Evolutionary conservation across 2,797 vertebrate species (phyloP).

Genomic region (Acanthurus lineatus): DNA sequence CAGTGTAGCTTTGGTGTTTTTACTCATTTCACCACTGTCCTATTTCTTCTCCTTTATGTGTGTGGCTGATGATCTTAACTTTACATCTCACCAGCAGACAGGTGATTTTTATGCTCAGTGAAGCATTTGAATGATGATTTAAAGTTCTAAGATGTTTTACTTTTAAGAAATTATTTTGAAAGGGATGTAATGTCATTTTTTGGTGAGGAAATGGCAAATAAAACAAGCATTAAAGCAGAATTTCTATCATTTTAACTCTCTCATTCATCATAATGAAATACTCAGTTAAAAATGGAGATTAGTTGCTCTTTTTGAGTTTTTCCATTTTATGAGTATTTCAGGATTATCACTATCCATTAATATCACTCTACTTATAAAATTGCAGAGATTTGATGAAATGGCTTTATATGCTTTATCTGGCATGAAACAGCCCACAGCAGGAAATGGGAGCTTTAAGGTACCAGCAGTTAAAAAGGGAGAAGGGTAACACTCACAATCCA

Average conservation of each 20-base stretch:
- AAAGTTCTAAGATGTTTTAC: not conserved
- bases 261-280: conserved; percentile 8
- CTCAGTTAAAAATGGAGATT: conserved; percentile 4
- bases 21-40: not conserved
- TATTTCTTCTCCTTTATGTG: conserved; percentile 4
- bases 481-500: not conserved
- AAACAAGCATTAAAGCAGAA: not conserved
- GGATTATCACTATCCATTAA: conserved; percentile 32
- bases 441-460: not conserved
- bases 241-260: not conserved
- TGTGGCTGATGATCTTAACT: not conserved
- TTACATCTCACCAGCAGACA: not conserved
- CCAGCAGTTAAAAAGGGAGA: not conserved
- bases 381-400: conserved; percentile 2
- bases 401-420: conserved; percentile 11
- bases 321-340: conserved; percentile 24
- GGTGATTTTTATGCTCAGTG: not conserved
- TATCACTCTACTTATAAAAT: conserved; percentile 14
- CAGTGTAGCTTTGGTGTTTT: too few relatives aligned
- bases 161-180: not conserved
- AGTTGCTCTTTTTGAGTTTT: conserved; percentile 2
- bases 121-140: not conserved
- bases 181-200: not conserved
- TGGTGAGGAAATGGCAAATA: not conserved
- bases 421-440: not conserved